Base-by-base conservation (phyloP, 2,797 vertebrate species). In the Clarias platycephalus region DNA sequence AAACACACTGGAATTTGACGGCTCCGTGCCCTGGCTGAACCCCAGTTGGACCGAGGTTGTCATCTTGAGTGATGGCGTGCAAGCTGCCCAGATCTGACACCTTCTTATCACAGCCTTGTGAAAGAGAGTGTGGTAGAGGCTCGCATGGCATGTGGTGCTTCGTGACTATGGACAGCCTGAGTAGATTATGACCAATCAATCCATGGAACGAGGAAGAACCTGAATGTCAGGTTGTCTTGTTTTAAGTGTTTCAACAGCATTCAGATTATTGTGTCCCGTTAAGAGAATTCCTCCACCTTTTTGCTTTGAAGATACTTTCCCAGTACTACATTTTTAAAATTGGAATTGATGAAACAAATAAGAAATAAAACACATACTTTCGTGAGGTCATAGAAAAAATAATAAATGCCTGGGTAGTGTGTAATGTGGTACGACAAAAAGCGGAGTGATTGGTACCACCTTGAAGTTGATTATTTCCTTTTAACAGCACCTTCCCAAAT, bases 1-100 rank as follows among this genome's bases (percentile, higher is more conserved):
- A 89, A 89, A 83, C 89, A 85, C 91, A 88, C 89, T 86, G 94
- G 95, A 96, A 96, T 96, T 92, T 96, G 93, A 95, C 95, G 94
- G 93, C 95, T 95, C 93, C 90, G 90, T 93, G 86, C 90, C 89
- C 90, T 91, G 90, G 89, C 92, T 86, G 88, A 89, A 91, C 88
- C 92, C 84, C 94, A 94, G 93, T 95, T 93, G 90, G 91, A 92
- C 92, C 91, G 91, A 93, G 90, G 81, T 89, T 93, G 90, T 93
- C 92, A 88, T 92, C 91, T 91, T 93, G 94, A 94, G 94, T 95
- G 94, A 93, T 88, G 91, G 92, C 88, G 90, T 90, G 91, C 90
- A 89, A 91, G 92, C 91, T 90, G 93, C 92, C 92, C 92, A 91
- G 90, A 88, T 91, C 87, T 92, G 89, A 95, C 94, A 96, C 94